These are phyloP conservation scores for Tetrapedia diversipes DNA, from an alignment of 2,888 invertebrate genomes.

Conservation along the genomic window DNA sequence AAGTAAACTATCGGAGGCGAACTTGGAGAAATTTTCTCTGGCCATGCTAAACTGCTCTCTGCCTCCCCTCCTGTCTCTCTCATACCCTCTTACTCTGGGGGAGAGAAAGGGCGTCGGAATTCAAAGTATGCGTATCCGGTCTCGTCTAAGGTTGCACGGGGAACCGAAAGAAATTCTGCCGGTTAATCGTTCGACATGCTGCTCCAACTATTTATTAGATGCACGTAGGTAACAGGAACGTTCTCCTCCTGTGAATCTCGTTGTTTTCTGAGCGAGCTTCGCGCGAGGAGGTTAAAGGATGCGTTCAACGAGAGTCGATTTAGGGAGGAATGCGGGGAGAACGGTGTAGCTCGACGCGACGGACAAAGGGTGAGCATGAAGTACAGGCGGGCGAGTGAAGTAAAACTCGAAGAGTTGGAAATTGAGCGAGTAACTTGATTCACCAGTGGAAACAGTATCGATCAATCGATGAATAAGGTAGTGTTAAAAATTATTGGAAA, in stretches of 20 bases:
- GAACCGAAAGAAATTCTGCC: slow-evolving; percentile 58
- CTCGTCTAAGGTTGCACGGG: slow-evolving; percentile 54
- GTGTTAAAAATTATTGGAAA: too few relatives aligned
- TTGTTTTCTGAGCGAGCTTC: slow-evolving; percentile 21
- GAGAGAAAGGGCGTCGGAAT: slow-evolving; percentile 39
- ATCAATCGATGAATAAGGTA: too few relatives aligned
- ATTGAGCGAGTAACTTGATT: too few relatives aligned
- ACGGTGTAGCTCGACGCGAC: too few relatives aligned
- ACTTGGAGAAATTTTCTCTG: slow-evolving; percentile 61
- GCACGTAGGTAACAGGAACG: slow-evolving; percentile 53
- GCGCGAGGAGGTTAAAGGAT: slow-evolving; percentile 22
- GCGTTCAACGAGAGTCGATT: not conserved
- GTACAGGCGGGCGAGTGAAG: not conserved
- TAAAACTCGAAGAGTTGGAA: too few relatives aligned
- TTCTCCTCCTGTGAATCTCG: not conserved
- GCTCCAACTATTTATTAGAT: slow-evolving; percentile 61
- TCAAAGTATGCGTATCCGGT: slow-evolving; percentile 67
- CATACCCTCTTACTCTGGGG: slow-evolving; percentile 8
- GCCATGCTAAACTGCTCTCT: slow-evolving; percentile 57
- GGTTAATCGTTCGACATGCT: slow-evolving; percentile 52
- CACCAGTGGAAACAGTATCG: too few relatives aligned
- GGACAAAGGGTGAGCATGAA: not conserved
- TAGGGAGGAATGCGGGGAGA: too few relatives aligned
- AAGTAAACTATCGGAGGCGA: slow-evolving; percentile 64
- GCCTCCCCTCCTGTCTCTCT: not conserved